Conservation (phyloP, 1,140 invertebrate species). For the Spodoptera litura region DNA sequence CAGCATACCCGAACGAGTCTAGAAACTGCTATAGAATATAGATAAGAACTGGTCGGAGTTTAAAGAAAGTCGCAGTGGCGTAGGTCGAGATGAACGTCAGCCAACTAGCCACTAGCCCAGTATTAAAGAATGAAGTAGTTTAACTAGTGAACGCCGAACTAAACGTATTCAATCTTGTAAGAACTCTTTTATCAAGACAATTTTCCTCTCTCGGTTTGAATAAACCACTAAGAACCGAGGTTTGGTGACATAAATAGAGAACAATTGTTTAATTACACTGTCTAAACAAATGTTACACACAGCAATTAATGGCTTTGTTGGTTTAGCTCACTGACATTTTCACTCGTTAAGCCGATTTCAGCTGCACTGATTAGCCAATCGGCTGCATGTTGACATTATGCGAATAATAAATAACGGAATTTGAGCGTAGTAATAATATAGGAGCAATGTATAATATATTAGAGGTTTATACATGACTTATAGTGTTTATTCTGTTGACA, state of each 20-base stretch:
- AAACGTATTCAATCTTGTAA: too few species aligned
- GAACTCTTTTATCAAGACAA: too few species aligned
- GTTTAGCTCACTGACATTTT: slow-evolving; percentile 13
- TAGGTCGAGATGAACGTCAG: slow-evolving; percentile 56
- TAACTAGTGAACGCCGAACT: slow-evolving; percentile 12
- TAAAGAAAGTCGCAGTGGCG: slow-evolving; percentile 63
- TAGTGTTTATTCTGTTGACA: too few species aligned
- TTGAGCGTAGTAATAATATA: background rate
- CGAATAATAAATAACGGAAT: slow-evolving; percentile 33
- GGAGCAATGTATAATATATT: background rate
- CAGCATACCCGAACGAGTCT: slow-evolving; percentile 48
- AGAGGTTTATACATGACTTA: too few species aligned
- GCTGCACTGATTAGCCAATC: slow-evolving; percentile 27
- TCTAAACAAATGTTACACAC: slow-evolving; percentile 1
- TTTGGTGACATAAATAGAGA: background rate
- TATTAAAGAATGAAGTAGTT: slow-evolving; percentile 49
- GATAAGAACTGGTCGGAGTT: slow-evolving; percentile 43
- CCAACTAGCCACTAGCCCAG: background rate
- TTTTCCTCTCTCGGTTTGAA: too few species aligned
- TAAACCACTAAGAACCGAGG: too few species aligned
- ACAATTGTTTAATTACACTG: slow-evolving; percentile 3
- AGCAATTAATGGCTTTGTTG: background rate
- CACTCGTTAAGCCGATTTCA: slow-evolving; percentile 29
- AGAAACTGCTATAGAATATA: slow-evolving; percentile 49
- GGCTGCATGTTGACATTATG: slow-evolving; percentile 16